A percentile compares a stretch with the other conserved stretches of the same genome.
Evolutionary conservation across 2,888 invertebrate species (phyloP).

Genomic region (Apoda limacodes): DNA sequence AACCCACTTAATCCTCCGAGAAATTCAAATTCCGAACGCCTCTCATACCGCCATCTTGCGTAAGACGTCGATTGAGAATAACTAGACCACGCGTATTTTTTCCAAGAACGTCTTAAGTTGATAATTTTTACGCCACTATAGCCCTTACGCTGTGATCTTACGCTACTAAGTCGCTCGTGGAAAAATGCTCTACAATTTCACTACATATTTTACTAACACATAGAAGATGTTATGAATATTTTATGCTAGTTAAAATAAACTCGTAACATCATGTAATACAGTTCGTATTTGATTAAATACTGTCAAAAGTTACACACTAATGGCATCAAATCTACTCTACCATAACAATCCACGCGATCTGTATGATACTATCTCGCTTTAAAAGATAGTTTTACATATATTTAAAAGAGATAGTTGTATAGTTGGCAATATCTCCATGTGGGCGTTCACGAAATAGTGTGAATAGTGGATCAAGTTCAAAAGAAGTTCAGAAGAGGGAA

Average conservation of each 20-base stretch:
- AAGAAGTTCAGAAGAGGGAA: slow-evolving; percentile 63
- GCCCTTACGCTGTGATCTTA: slow-evolving; percentile 60
- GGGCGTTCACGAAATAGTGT: slow-evolving; percentile 56
- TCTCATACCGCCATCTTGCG: slow-evolving; percentile 62
- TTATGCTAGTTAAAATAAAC: too few relatives aligned
- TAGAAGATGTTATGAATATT: too few relatives aligned
- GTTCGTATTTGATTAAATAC: too few relatives aligned
- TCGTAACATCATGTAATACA: too few relatives aligned
- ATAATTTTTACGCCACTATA: slow-evolving; percentile 63
- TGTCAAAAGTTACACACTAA: fast-evolving
- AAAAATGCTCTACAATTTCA: slow-evolving; percentile 55
- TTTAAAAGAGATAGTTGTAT: slow-evolving; percentile 33
- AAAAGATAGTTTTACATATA: slow-evolving; percentile 21
- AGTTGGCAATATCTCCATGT: slow-evolving; percentile 24
- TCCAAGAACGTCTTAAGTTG: slow-evolving; percentile 65
- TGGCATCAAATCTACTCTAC: slow-evolving; percentile 33
- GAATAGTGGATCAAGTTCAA: slow-evolving; percentile 57
- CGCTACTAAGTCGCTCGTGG: slow-evolving; percentile 64
- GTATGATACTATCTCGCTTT: slow-evolving; percentile 41
- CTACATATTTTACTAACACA: too few relatives aligned
- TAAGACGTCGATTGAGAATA: slow-evolving; percentile 67
- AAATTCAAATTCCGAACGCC: slow-evolving; percentile 66
- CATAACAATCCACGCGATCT: slow-evolving; percentile 52
- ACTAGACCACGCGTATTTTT: slow-evolving; percentile 56
- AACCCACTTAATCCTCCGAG: slow-evolving; percentile 63